phyloP scores from a whole-genome alignment of 2,797 vertebrate genomes.

The Liasis olivaceus region DNA sequence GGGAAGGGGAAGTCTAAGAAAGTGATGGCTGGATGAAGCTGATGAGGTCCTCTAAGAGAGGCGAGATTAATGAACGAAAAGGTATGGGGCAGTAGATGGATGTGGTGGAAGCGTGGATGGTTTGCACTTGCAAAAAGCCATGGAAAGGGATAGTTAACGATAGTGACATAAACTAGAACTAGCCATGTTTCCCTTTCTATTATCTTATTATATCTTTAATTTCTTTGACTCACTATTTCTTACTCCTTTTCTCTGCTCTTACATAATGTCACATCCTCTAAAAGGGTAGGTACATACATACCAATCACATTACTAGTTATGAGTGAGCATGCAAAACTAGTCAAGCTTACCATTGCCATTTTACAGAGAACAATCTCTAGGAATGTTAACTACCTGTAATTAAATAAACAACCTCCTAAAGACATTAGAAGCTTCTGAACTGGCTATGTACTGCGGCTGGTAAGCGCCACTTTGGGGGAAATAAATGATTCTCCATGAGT shows the following conservation, averaged over 20 bases:
- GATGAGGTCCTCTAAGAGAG: background rate
- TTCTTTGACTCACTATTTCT: background rate
- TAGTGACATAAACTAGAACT: background rate
- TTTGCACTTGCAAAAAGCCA: background rate
- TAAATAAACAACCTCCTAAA: background rate
- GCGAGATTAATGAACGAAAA: background rate
- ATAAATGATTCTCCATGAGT: accelerated
- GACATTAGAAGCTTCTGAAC: background rate
- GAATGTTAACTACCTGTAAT: background rate
- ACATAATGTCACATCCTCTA: background rate
- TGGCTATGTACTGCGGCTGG: background rate
- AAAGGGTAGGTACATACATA: background rate
- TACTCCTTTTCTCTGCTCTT: background rate
- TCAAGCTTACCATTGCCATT: background rate
- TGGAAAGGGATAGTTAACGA: background rate
- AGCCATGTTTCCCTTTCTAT: background rate
- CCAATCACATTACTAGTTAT: background rate
- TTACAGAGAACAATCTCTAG: background rate
- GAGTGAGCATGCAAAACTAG: constrained; percentile 42
- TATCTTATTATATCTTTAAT: background rate
- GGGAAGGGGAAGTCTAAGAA: background rate
- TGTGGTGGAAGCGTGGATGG: background rate
- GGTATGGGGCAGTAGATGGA: background rate
- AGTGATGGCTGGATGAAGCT: background rate
- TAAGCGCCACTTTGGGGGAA: background rate